Percentiles rank a stretch among this genome's conserved stretches.
Conservation (phyloP, 2,888 invertebrate genomes). For the Lymantria monacha region DNA sequence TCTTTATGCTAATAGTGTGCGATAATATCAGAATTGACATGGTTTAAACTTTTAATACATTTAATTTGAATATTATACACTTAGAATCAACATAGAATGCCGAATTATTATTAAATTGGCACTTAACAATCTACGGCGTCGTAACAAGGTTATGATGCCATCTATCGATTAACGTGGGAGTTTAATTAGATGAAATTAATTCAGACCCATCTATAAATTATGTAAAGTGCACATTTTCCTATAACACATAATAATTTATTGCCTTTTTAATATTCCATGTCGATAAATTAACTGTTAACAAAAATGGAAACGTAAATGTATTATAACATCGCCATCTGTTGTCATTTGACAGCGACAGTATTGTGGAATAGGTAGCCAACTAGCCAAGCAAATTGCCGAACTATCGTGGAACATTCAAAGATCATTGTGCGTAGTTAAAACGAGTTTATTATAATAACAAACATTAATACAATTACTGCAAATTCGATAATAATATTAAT, state of each 20-base stretch:
- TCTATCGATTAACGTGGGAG: constrained; percentile 12
- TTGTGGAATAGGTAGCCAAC: constrained; percentile 2
- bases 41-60: not conserved
- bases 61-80: not conserved
- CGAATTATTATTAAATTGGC: not conserved
- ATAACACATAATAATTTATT: no score
- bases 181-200: not conserved
- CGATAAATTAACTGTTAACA: not conserved
- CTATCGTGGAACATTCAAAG: not conserved
- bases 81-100: not conserved
- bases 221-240: not conserved
- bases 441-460: constrained; percentile 1
- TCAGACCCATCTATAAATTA: no score
- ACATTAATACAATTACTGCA: not conserved
- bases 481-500: not conserved
- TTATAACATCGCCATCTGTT: constrained; percentile 28
- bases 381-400: constrained; percentile 1
- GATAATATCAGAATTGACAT: not conserved
- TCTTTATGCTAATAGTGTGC: not conserved
- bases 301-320: not conserved
- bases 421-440: constrained; percentile 11
- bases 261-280: no score
- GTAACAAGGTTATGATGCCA: constrained; percentile 16
- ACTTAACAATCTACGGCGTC: not conserved
- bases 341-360: constrained; percentile 9